A percentile compares a stretch with the other conserved stretches of the same genome.
Conservation (phyloP, 2,113 vertebrate genomes). For the Siniperca knerii region DNA sequence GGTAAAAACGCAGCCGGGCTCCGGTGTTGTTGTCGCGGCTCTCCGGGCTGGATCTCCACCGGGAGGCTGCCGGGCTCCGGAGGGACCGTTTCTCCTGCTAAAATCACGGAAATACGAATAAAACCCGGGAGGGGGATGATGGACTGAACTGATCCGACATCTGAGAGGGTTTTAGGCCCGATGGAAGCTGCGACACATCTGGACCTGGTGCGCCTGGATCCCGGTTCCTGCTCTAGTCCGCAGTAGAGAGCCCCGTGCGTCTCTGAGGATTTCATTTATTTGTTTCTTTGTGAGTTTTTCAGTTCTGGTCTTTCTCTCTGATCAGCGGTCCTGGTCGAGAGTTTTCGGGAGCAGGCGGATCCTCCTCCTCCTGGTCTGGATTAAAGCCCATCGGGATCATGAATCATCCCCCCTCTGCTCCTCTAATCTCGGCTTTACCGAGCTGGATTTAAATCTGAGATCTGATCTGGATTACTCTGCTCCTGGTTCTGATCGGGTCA, state of each 20-base stretch:
- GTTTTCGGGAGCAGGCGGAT: slow-evolving; percentile 56
- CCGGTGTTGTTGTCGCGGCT: slow-evolving; percentile 8
- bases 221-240: slow-evolving; percentile 11
- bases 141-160: slow-evolving; percentile 60
- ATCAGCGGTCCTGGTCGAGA: slow-evolving; percentile 43
- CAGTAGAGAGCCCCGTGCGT: neutral
- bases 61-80: slow-evolving; percentile 25
- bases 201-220: slow-evolving; percentile 37
- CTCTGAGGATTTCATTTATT: neutral
- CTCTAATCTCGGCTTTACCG: slow-evolving; percentile 70
- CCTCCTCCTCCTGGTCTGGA: slow-evolving; percentile 59
- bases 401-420: slow-evolving; percentile 44
- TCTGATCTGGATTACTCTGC: slow-evolving; percentile 65
- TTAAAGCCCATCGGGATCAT: slow-evolving; percentile 73
- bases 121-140: slow-evolving; percentile 39
- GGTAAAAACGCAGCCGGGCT: neutral
- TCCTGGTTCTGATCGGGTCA: slow-evolving; percentile 60
- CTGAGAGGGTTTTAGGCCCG: slow-evolving; percentile 50
- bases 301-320: neutral
- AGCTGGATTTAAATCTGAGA: slow-evolving; percentile 66
- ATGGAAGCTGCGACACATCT: slow-evolving; percentile 68
- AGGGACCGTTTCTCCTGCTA: slow-evolving; percentile 8
- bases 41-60: neutral
- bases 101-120: slow-evolving; percentile 48
- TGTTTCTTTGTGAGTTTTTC: neutral